These are phyloP conservation scores for Harpagifer antarcticus DNA, from an alignment of 2,797 vertebrate genomes.

Conservation along the genomic window DNA sequence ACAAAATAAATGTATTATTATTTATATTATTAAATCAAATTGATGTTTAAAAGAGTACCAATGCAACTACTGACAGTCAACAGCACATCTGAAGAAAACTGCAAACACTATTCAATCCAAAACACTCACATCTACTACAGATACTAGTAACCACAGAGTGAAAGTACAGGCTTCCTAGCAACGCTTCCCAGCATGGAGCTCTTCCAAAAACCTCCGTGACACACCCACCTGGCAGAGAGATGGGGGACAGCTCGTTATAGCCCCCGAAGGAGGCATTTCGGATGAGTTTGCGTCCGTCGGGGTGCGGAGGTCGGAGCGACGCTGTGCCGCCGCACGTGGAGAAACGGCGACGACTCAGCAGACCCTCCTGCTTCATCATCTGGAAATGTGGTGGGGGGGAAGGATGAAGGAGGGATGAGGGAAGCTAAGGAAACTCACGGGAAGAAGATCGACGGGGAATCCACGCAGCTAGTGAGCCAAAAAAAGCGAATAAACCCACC, in stretches of 20 bases:
- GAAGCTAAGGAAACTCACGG: conserved; percentile 28
- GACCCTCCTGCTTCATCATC: conserved; percentile 95
- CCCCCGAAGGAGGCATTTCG: conserved; percentile 98
- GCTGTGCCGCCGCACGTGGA: conserved; percentile 91
- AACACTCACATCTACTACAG: background rate
- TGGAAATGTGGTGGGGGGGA: conserved; percentile 39
- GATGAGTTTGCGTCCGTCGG: conserved; percentile 94
- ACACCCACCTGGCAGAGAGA: conserved; percentile 91
- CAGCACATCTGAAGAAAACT: too few relatives aligned
- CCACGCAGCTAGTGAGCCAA: conserved; percentile 42
- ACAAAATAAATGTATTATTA: too few relatives aligned
- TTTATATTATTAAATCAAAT: too few relatives aligned
- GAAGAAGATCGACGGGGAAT: conserved; percentile 24
- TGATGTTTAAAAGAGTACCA: too few relatives aligned
- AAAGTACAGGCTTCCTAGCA: conserved; percentile 21
- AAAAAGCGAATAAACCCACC: conserved; percentile 24
- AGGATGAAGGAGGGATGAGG: background rate
- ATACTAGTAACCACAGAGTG: background rate
- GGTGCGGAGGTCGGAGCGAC: conserved; percentile 87
- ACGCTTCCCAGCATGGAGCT: conserved; percentile 10
- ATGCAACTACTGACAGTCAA: too few relatives aligned
- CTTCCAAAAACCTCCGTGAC: background rate
- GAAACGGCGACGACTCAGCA: conserved; percentile 92
- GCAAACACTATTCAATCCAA: too few relatives aligned
- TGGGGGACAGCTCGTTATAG: conserved; percentile 94